Percentiles rank a stretch among this genome's conserved stretches.
These are phyloP conservation scores for Numenius phaeopus DNA, from an alignment of 2,797 vertebrate species.

Conservation along the genomic window DNA sequence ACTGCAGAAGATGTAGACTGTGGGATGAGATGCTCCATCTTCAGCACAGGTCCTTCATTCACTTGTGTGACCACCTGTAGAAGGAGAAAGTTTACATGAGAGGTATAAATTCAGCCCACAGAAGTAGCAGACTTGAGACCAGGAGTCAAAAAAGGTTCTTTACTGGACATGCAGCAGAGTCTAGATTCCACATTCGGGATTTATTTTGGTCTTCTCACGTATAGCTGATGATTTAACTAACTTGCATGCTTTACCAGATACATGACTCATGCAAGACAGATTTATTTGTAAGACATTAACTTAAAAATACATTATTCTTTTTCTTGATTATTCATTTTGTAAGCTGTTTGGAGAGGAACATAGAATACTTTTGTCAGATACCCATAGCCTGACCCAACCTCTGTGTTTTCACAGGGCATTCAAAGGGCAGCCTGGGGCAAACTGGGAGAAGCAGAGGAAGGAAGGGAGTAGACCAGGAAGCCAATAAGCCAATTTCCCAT, in stretches of 20 bases:
- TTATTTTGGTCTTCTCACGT: background rate
- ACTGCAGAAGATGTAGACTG: background rate
- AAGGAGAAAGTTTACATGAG: background rate
- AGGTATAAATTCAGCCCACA: background rate
- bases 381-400: background rate
- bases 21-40: background rate
- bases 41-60: background rate
- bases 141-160: background rate
- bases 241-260: background rate
- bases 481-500: background rate
- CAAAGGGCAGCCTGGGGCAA: background rate
- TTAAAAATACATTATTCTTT: background rate
- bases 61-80: background rate
- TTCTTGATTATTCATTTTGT: background rate
- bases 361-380: background rate
- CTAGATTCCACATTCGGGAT: background rate
- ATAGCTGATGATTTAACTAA: background rate
- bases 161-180: background rate
- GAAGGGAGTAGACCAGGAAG: background rate
- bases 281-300: background rate
- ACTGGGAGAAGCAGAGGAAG: constrained; percentile 4
- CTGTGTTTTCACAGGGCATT: background rate
- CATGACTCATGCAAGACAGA: background rate
- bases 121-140: background rate
- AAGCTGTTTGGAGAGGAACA: background rate